phyloP scores from a whole-genome alignment of 2,113 vertebrate genomes.

The Daubentonia madagascariensis region DNA sequence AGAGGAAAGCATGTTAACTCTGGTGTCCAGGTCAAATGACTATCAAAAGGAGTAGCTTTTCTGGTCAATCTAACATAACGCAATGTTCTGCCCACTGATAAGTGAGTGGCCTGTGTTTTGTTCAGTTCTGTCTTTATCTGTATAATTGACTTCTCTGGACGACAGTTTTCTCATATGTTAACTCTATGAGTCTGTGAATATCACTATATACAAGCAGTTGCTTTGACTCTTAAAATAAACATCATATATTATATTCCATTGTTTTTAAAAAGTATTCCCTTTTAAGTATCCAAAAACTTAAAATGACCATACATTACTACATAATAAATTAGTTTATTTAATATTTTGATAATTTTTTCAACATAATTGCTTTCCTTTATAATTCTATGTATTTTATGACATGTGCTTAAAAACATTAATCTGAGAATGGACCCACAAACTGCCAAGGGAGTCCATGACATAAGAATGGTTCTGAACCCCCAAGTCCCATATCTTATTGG shows the following conservation, averaged over 20 bases:
- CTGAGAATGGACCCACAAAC: background rate
- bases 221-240: background rate
- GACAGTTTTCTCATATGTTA: background rate
- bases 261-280: background rate
- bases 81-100: background rate
- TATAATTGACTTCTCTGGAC: background rate
- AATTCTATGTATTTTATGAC: background rate
- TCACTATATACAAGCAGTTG: background rate
- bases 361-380: background rate
- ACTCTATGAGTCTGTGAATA: background rate
- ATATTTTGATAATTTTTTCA: background rate
- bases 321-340: background rate
- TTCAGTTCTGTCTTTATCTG: background rate
- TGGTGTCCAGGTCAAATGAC: slow-evolving; percentile 22
- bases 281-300: background rate
- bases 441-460: background rate
- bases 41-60: background rate
- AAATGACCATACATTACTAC: background rate
- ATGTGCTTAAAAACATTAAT: background rate
- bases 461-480: background rate
- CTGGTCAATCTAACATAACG: background rate
- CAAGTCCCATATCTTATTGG: background rate
- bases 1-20: slow-evolving; percentile 4
- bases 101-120: background rate
- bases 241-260: background rate